phyloP scores from a whole-genome alignment of 2,113 vertebrate genomes.

The Fulica atra region DNA sequence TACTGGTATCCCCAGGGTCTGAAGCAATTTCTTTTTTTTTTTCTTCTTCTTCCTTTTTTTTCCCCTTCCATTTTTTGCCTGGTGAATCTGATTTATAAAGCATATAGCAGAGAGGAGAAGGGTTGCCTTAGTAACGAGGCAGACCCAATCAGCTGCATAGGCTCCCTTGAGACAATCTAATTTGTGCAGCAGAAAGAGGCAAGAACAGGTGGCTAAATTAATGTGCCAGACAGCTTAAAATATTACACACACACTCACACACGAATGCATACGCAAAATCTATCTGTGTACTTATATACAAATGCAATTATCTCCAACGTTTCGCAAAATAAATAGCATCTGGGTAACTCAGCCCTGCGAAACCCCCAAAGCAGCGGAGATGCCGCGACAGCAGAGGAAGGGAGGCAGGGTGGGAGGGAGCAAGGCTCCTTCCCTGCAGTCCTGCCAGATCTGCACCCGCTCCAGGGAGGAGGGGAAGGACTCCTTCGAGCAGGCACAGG shows the following conservation, averaged over 20 bases:
- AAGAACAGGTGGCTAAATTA: slow-evolving; percentile 81
- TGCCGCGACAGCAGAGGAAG: neutral
- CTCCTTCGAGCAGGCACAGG: neutral
- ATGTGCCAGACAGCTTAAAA: slow-evolving; percentile 74
- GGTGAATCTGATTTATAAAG: slow-evolving; percentile 69
- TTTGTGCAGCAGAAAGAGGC: slow-evolving; percentile 73
- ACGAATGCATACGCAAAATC: neutral
- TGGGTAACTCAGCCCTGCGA: neutral
- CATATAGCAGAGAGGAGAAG: slow-evolving; percentile 67
- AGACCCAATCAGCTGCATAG: slow-evolving; percentile 74
- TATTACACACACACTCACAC: neutral
- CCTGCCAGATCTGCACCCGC: neutral
- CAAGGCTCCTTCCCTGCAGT: neutral
- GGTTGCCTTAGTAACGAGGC: slow-evolving; percentile 81
- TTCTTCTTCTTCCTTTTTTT: neutral
- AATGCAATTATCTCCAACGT: neutral
- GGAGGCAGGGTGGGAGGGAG: neutral
- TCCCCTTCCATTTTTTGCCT: slow-evolving; percentile 30
- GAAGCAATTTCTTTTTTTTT: neutral
- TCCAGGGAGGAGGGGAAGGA: neutral
- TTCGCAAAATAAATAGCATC: slow-evolving; percentile 26
- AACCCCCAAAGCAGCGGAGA: neutral
- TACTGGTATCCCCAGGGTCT: slow-evolving; percentile 40
- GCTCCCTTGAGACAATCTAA: slow-evolving; percentile 77
- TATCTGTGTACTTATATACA: neutral